Base-by-base conservation (phyloP, 2,113 vertebrate species). In the Gila orcuttii region DNA sequence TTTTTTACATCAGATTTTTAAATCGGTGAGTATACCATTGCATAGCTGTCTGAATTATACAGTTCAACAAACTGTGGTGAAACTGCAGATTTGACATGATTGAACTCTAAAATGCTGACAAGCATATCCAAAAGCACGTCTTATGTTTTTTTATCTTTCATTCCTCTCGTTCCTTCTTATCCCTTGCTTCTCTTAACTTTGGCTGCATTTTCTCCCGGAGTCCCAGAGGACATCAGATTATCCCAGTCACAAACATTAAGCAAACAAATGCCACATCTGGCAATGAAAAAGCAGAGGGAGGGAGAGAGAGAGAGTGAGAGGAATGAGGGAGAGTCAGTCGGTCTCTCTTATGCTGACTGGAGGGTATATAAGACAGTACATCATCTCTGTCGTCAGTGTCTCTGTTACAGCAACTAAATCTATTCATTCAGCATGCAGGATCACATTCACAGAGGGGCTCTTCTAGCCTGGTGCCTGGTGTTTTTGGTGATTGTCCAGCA, bases 191-290 rank as follows among this genome's bases (percentile, higher is more conserved):
- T 68, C 78, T 82, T 73, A 87, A 55, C 82, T 55, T 74, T 79
- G 86, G 64, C 76, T 88, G 86, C 79, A 84, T 85, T 86, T 78
- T 71, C 79, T 68, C 55, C 5, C 79, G 73, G 10, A 59, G 60
- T 55, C 81, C 68, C 59, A 85, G 73, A 84, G 87, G 81, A 85
- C 86, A 42, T 10, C 42, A 77, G 64, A 87, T 89, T 85, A 86
- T 86, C 68, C 71, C 23, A n/a, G 6, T 87, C 33, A 62, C 83
- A 87, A 90, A 88, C 88, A 89, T 88, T 92, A 85, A 89, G 88
- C 86, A 90, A 91, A 91, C 86, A 89, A 78, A 60, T 90, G 82
- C 87, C 88, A 91, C 60, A 85, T 74, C 66, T 39, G 84, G 84
- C 66, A 68, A 79, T 68, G 68, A 88, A 89, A 90, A 84, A 77